Conservation (phyloP, 2,888 invertebrate genomes). For the Lithophane semibrunnea region DNA sequence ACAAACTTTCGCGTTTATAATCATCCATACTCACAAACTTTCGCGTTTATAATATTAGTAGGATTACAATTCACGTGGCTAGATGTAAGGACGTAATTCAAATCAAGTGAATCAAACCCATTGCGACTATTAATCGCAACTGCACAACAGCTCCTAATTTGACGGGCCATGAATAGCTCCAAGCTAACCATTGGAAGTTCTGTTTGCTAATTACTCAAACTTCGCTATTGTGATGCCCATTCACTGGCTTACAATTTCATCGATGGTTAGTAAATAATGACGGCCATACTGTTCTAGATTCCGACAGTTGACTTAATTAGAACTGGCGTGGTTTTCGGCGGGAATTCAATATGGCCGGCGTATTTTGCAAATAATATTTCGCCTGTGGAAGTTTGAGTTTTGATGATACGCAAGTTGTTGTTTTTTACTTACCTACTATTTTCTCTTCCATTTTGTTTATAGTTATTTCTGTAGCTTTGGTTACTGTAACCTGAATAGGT, state of each 20-base stretch:
- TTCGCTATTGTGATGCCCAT: conserved; percentile 63
- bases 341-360: conserved; percentile 32
- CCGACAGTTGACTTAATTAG: conserved; percentile 53
- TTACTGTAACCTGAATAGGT: too few species aligned
- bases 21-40: too few species aligned
- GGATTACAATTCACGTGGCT: too few species aligned
- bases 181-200: conserved; percentile 56
- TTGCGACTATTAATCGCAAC: conserved; percentile 42
- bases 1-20: too few species aligned
- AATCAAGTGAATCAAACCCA: background rate
- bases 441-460: too few species aligned
- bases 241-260: conserved; percentile 61
- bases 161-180: conserved; percentile 31
- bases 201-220: conserved; percentile 74
- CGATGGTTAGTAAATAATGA: conserved; percentile 56
- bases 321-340: conserved; percentile 26
- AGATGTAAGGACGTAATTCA: background rate
- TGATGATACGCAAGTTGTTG: background rate
- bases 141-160: background rate
- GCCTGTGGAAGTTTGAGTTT: background rate
- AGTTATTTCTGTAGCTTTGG: background rate
- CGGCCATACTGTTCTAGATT: conserved; percentile 21
- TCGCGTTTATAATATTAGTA: too few species aligned
- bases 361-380: conserved; percentile 22
- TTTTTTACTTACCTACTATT: background rate